These are phyloP conservation scores for Hermetia illucens DNA, from an alignment of 1,140 invertebrate genomes.

Conservation along the genomic window DNA sequence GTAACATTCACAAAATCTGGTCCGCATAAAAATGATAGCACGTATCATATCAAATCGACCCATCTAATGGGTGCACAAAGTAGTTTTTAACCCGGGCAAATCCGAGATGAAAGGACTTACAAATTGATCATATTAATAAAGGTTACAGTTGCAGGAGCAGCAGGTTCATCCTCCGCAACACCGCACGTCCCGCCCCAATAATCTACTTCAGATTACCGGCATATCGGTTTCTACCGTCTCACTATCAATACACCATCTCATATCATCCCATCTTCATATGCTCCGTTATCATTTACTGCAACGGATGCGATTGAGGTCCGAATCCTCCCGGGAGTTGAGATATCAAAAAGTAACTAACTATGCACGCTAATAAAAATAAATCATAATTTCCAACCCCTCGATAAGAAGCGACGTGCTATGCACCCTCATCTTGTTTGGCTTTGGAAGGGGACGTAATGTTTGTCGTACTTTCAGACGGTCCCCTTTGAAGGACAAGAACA, in stretches of 20 bases:
- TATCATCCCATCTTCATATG: neutral
- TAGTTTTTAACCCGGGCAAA: too few relatives aligned
- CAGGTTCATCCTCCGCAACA: too few relatives aligned
- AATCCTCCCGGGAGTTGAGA: conserved; percentile 13
- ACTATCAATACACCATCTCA: neutral
- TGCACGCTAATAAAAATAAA: conserved; percentile 31
- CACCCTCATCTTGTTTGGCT: conserved; percentile 3
- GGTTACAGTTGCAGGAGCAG: too few relatives aligned
- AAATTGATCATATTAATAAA: conserved; percentile 32
- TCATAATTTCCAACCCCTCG: conserved; percentile 25
- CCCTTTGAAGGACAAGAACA: too few relatives aligned
- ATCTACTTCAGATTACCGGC: conserved; percentile 15
- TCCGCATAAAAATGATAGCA: too few relatives aligned
- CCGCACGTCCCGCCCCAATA: conserved; percentile 26
- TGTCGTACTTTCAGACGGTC: neutral
- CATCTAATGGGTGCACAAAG: too few relatives aligned
- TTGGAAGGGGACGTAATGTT: conserved; percentile 1
- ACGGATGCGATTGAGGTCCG: too few relatives aligned
- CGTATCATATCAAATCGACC: too few relatives aligned
- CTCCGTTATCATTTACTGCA: neutral
- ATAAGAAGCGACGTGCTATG: too few relatives aligned
- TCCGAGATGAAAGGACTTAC: conserved; percentile 23
- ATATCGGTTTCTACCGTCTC: neutral
- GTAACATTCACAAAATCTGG: too few relatives aligned
- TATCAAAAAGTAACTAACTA: conserved; percentile 9